Conservation (phyloP, 2,888 invertebrate genomes). For the Tridacna gigas region DNA sequence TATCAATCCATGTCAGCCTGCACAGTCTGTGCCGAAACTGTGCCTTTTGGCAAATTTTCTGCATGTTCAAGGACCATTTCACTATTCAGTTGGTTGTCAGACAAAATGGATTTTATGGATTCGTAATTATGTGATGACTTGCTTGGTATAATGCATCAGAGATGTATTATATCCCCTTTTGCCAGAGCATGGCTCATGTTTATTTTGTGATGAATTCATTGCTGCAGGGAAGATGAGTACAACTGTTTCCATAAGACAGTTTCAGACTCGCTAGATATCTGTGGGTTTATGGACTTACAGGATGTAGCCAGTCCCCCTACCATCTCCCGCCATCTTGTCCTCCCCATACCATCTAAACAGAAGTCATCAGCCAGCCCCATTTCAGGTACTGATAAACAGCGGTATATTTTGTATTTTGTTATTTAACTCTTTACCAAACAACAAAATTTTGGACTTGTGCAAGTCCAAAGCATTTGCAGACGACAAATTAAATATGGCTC, state of each 20-base stretch:
- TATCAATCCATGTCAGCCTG: too few species aligned
- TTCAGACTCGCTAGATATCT: conserved; percentile 91
- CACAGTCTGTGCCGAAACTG: too few species aligned
- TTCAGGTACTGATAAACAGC: not conserved
- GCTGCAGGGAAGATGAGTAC: conserved; percentile 71
- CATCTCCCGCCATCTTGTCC: conserved; percentile 94
- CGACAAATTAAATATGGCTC: too few species aligned
- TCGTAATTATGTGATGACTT: not conserved
- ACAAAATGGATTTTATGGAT: too few species aligned
- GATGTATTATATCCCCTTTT: not conserved
- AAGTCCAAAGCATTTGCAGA: too few species aligned
- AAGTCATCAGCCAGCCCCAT: conserved; percentile 32
- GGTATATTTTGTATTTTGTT: not conserved
- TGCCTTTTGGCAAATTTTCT: too few species aligned
- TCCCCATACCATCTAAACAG: conserved; percentile 87
- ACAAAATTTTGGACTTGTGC: too few species aligned
- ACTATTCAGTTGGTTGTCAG: too few species aligned
- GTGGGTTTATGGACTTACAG: conserved; percentile 94
- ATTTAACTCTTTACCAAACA: not conserved
- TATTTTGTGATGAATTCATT: too few species aligned
- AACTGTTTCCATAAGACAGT: conserved; percentile 88
- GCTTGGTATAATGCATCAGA: not conserved
- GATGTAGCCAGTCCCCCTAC: conserved; percentile 97
- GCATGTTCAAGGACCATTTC: too few species aligned
- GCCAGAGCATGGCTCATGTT: too few species aligned